Conservation (phyloP, 2,797 vertebrate species). For the Eurystomus glaucurus region DNA sequence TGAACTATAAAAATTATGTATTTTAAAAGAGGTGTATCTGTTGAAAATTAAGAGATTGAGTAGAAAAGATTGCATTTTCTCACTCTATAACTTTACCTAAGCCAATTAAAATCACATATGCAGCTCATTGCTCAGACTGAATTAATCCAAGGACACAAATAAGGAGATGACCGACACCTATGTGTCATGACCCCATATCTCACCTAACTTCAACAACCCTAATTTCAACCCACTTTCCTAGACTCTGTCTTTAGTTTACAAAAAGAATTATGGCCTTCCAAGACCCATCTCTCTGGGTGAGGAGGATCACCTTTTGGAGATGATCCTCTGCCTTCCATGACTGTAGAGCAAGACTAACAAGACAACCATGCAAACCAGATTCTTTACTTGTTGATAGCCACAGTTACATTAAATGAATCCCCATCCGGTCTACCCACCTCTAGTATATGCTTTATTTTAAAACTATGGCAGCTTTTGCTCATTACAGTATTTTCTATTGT, state of each 20-base stretch:
- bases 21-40: neutral
- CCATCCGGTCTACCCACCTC: neutral
- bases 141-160: neutral
- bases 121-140: neutral
- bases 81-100: neutral
- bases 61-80: neutral
- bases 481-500: neutral
- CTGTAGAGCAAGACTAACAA: neutral
- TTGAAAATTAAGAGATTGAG: neutral
- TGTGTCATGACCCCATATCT: neutral
- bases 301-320: neutral
- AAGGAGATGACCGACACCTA: neutral
- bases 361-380: neutral
- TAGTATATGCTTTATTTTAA: neutral
- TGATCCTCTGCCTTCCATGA: neutral
- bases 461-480: neutral
- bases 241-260: neutral
- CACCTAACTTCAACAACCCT: neutral
- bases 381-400: neutral
- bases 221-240: neutral
- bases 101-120: neutral
- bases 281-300: neutral
- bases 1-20: neutral
- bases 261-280: neutral
- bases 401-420: neutral